Evolutionary conservation across 2,888 invertebrate species (phyloP).

Genomic region (Imbricaverruca yamaguchii): DNA sequence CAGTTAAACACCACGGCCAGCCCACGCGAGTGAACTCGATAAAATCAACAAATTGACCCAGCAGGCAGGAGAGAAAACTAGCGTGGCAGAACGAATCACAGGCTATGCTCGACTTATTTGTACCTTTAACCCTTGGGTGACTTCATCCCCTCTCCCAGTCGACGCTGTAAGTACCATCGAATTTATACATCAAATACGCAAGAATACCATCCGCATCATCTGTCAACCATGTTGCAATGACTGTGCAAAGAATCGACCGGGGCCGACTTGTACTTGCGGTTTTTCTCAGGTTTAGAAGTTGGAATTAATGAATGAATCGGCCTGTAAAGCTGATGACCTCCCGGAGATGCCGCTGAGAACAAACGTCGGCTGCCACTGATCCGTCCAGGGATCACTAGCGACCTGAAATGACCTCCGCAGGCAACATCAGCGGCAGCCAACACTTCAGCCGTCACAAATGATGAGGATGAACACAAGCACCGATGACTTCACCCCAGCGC

Average conservation of each 20-base stretch:
- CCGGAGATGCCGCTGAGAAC: neutral
- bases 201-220: conserved; percentile 3
- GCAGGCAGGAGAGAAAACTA: conserved; percentile 7
- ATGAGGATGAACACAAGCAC: conserved; percentile 16
- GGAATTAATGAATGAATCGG: conserved; percentile 9
- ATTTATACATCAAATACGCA: conserved; percentile 14
- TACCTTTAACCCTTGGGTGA: conserved; percentile 12
- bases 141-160: neutral
- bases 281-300: neutral
- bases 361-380: neutral
- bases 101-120: conserved; percentile 19
- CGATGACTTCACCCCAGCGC: neutral
- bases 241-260: conserved; percentile 18
- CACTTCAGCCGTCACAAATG: conserved; percentile 6
- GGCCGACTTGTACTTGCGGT: conserved; percentile 15
- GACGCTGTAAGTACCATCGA: conserved; percentile 3
- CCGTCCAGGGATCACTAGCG: neutral
- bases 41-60: conserved; percentile 20
- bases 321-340: neutral
- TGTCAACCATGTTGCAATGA: conserved; percentile 19
- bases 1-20: conserved; percentile 4
- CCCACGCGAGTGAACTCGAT: conserved; percentile 16
- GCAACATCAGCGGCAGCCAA: neutral
- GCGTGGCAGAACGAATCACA: conserved; percentile 18
- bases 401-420: conserved; percentile 11